These are phyloP conservation scores for Diarsia rubi DNA, from an alignment of 2,888 invertebrate genomes.

Conservation along the genomic window DNA sequence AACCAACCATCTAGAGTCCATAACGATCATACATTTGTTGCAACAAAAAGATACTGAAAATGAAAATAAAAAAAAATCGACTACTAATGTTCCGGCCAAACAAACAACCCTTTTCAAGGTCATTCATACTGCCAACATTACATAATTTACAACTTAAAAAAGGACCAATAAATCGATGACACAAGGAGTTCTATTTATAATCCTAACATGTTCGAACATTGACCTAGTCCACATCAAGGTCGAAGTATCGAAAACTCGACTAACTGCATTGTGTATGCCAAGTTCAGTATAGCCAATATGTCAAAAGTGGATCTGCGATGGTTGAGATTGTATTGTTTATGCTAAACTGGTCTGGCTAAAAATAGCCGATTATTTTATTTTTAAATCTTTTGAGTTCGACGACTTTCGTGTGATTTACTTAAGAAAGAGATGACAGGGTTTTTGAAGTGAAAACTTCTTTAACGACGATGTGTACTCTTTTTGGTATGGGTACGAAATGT, in stretches of 20 bases:
- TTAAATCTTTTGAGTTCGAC: too few relatives aligned
- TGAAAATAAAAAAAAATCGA: too few relatives aligned
- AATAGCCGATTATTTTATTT: conserved; percentile 1
- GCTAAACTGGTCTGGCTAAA: neutral
- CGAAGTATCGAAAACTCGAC: conserved; percentile 17
- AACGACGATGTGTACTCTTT: too few relatives aligned
- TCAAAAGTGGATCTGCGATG: conserved; percentile 26
- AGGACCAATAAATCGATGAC: conserved; percentile 25
- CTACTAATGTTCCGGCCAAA: neutral
- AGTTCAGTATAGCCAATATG: conserved; percentile 47
- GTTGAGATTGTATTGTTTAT: conserved; percentile 37
- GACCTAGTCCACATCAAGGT: conserved; percentile 55
- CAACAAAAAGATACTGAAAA: neutral
- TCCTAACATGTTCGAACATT: conserved; percentile 45
- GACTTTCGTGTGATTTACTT: too few relatives aligned
- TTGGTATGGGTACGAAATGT: too few relatives aligned
- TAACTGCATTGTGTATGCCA: conserved; percentile 44
- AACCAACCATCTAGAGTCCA: neutral
- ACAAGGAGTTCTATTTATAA: conserved; percentile 29
- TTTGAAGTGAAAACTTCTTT: too few relatives aligned
- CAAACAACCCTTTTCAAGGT: neutral
- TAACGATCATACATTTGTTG: neutral
- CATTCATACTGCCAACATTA: neutral
- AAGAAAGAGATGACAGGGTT: too few relatives aligned
- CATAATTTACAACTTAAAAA: conserved; percentile 9